Percentiles rank a stretch among this genome's conserved stretches.
These are phyloP conservation scores for Amazona vittata DNA, from an alignment of 2,113 vertebrate species.

Conservation along the genomic window DNA sequence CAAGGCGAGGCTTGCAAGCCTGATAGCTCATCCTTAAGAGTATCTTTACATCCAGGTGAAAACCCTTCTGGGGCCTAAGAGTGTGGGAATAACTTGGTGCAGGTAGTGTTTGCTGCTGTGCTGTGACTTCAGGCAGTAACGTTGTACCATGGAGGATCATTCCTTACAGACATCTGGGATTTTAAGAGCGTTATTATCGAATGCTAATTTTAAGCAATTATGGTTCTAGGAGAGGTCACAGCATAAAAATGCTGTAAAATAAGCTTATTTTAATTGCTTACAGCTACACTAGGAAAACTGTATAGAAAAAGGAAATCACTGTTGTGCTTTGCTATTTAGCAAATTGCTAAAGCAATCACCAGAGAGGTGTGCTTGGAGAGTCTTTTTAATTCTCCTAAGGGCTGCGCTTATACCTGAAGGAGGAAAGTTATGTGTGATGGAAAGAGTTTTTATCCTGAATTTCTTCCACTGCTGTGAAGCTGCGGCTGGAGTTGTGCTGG, in stretches of 20 bases:
- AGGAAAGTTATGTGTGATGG: neutral
- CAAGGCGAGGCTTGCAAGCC: neutral
- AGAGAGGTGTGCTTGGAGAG: neutral
- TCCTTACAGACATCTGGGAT: neutral
- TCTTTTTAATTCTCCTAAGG: neutral
- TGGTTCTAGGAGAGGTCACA: neutral
- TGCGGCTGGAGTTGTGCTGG: neutral
- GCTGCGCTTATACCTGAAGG: neutral
- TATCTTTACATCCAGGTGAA: neutral
- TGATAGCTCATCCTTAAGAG: neutral
- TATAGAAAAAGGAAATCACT: neutral
- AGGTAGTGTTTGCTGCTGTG: fast-evolving
- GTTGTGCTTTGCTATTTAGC: neutral
- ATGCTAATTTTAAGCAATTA: constrained; percentile 25
- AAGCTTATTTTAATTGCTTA: constrained; percentile 19
- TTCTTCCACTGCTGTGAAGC: neutral
- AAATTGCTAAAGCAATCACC: neutral
- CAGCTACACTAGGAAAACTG: neutral
- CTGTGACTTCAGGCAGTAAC: neutral
- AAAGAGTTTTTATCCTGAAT: constrained; percentile 1
- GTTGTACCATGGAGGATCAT: fast-evolving
- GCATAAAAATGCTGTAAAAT: neutral
- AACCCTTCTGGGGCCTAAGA: neutral
- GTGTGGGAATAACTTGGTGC: neutral
- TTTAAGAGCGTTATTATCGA: neutral